Evolutionary conservation across 1,140 invertebrate genomes (phyloP), one percentile per base, ranked within the genome.

Genomic region (Caenorhabditis remanei): DNA sequence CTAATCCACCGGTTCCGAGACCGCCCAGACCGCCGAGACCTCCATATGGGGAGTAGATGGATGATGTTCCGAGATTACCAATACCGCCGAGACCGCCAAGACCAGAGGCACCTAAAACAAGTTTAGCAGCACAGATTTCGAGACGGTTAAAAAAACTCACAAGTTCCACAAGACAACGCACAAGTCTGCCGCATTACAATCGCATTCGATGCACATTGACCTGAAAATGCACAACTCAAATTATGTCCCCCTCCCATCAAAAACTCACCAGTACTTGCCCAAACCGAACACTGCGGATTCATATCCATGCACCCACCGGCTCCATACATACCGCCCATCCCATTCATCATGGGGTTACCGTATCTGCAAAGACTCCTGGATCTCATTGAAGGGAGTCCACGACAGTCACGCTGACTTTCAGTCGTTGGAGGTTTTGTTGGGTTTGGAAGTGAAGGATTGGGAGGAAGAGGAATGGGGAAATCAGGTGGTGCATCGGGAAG

Each of bases 341-440:
- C 46, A 4, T 4, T 7, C 19, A 46, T 71, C 71, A 79, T 79
- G 46, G 71, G 71, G 53, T 79, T 79, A 21, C 71, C 71, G 40
- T 79, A 79, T 53, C 71, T 79, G 71, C 71, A 79, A 79, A 79
- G 71, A 79, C 71, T 79, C 40, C 71, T 48, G 43, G 71, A 50
- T 79, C 71, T 79, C 71, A 79, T 79, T 13, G 71, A 79, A 79
- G 71, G 71, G 13, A 79, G 46, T 13, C 71, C 71, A 24, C 71
- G 71, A 50, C 71, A 79, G 71, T 79, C 71, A 8, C n/a, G 19
- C 32, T 79, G 71, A 50, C 46, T 79, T 79, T 50, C 46, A 46
- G 50, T 9, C 56, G 43, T n/a, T 43, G 67, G 67, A 8, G 67
- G 67, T 46, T 71, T 71, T 43, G 67, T n/a, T 6, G 67, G 40